Evolutionary conservation across 2,888 invertebrate species (phyloP).

Genomic region (Leucoma salicis): DNA sequence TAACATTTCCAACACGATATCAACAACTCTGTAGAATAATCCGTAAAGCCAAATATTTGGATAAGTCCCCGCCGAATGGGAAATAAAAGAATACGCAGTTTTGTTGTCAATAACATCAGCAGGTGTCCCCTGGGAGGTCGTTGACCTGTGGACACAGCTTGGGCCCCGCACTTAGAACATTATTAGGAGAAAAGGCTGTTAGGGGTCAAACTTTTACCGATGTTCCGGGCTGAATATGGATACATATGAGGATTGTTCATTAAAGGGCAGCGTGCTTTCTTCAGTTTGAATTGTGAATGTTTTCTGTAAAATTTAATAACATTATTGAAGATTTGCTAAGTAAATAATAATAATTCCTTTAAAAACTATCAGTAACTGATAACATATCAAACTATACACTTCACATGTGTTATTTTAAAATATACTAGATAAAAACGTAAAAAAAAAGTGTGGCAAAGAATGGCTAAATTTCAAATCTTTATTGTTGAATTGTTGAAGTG

Average conservation of each 20-base stretch:
- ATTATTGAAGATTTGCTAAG: not conserved
- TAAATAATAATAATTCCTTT: no score
- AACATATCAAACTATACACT: no score
- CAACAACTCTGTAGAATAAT: constrained; percentile 28
- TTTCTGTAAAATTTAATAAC: not conserved
- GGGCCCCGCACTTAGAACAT: constrained; percentile 41
- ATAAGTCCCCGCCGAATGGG: constrained; percentile 42
- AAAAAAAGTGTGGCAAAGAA: no score
- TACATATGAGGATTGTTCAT: constrained; percentile 25
- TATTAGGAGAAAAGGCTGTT: constrained; percentile 41
- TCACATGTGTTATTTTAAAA: no score
- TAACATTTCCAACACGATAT: not conserved
- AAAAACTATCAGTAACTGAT: no score
- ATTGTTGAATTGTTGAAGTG: no score
- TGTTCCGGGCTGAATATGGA: constrained; percentile 18
- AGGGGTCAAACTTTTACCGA: constrained; percentile 40
- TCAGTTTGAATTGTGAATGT: not conserved
- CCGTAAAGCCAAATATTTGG: constrained; percentile 24
- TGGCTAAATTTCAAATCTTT: no score
- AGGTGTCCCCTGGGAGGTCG: constrained; percentile 73
- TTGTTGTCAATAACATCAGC: constrained; percentile 78
- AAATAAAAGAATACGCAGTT: constrained; percentile 69
- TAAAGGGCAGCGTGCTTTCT: not conserved
- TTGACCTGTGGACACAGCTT: constrained; percentile 53
- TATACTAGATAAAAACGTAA: no score